Conservation (phyloP, 64 coral and sea anemone genomes). For the Montipora sp. region DNA sequence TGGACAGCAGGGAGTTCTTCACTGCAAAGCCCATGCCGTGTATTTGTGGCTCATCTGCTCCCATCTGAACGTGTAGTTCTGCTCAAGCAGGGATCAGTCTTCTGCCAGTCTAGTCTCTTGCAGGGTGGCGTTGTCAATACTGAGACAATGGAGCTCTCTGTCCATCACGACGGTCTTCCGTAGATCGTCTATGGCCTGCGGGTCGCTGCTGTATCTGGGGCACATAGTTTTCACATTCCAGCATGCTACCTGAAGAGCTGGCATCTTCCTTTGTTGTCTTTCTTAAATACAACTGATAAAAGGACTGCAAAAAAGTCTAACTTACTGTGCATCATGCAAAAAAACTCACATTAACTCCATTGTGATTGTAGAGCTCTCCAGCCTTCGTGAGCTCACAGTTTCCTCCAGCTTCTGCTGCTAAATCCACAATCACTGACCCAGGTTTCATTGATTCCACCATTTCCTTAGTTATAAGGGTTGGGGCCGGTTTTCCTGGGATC, state of each 20-base stretch:
- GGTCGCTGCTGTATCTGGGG: neutral
- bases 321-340: neutral
- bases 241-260: neutral
- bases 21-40: neutral
- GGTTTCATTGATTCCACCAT: slow-evolving; percentile 99
- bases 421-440: slow-evolving; percentile 97
- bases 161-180: neutral
- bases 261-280: neutral
- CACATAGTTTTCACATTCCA: neutral
- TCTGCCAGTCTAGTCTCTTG: neutral
- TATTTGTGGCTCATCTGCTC: neutral
- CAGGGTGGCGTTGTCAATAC: neutral
- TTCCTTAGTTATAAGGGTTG: slow-evolving; percentile 91
- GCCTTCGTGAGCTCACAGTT: slow-evolving; percentile 96
- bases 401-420: slow-evolving; percentile 92
- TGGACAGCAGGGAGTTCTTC: neutral
- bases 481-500: slow-evolving; percentile 95
- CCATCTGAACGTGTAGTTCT: neutral
- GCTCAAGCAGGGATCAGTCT: neutral
- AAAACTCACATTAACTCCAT: slow-evolving; percentile 90
- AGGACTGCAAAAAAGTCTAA: neutral
- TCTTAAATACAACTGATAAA: neutral
- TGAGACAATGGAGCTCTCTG: neutral
- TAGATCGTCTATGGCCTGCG: neutral
- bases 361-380: slow-evolving; percentile 89